Evolutionary conservation across 2,797 vertebrate genomes (phyloP).

Genomic region (Sciurus vulgaris): DNA sequence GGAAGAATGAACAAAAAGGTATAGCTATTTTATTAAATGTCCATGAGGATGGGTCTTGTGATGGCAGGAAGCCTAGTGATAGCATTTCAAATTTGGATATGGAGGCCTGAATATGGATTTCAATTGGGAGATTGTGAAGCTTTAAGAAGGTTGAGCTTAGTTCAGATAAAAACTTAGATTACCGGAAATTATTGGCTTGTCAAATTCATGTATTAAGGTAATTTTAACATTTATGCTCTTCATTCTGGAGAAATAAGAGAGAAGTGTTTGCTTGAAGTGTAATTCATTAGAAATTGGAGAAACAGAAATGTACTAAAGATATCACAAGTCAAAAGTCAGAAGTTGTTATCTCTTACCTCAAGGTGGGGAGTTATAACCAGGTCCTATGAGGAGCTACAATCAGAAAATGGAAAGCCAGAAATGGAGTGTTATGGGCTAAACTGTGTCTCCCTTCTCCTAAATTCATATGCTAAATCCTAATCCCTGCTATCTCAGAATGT

Average conservation of each 20-base stretch:
- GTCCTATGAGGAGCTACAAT: neutral
- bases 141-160: neutral
- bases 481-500: neutral
- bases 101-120: neutral
- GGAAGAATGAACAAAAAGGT: neutral
- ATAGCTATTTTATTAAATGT: neutral
- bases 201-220: neutral
- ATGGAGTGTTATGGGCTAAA: neutral
- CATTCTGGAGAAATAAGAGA: neutral
- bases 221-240: neutral
- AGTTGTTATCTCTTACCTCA: neutral
- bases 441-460: no score
- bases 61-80: no score
- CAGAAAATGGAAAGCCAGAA: neutral
- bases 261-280: neutral
- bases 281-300: neutral
- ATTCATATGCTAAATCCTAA: neutral
- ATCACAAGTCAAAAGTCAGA: neutral
- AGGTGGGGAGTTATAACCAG: neutral
- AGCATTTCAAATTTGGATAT: neutral
- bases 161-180: neutral
- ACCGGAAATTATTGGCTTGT: neutral
- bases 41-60: neutral
- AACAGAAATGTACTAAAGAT: neutral
- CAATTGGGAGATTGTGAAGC: neutral